Percentiles rank a stretch among this genome's conserved stretches.
These are phyloP conservation scores for Gambelia wislizenii DNA, from an alignment of 2,797 vertebrate species.

Conservation along the genomic window DNA sequence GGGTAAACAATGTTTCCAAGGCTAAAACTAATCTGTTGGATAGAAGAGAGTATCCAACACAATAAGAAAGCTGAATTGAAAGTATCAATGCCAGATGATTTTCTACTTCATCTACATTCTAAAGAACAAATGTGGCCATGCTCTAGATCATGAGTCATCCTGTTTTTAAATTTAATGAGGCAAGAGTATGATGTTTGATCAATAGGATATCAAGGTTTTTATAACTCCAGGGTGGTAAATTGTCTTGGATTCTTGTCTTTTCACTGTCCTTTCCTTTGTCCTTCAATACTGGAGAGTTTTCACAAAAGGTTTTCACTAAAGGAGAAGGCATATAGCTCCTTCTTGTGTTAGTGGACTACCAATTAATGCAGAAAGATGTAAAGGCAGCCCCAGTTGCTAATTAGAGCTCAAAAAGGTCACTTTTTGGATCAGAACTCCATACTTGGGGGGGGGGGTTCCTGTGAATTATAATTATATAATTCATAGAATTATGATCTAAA, in stretches of 20 bases:
- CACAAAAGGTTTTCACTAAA: neutral
- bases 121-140: slow-evolving; percentile 13
- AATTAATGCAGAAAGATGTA: neutral
- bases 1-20: slow-evolving; percentile 9
- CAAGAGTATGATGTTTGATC: slow-evolving; percentile 49
- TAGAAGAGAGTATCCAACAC: slow-evolving; percentile 2
- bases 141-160: slow-evolving; percentile 49
- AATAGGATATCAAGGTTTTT: slow-evolving; percentile 31
- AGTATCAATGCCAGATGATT: slow-evolving; percentile 1
- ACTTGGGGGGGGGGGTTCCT: no score
- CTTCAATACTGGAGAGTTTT: slow-evolving; percentile 26
- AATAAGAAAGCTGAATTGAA: neutral
- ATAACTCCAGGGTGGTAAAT: slow-evolving; percentile 43
- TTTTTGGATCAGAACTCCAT: no score
- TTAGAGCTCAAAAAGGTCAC: no score
- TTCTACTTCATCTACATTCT: slow-evolving; percentile 10
- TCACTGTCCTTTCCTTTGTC: slow-evolving; percentile 31
- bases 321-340: neutral
- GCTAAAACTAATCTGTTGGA: slow-evolving; percentile 7
- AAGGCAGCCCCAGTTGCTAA: neutral
- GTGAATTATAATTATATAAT: no score
- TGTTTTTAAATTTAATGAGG: slow-evolving; percentile 35
- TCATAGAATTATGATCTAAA: no score
- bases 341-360: neutral
- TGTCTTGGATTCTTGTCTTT: slow-evolving; percentile 36